Percentiles rank a stretch among this genome's conserved stretches.
Evolutionary conservation across 2,113 vertebrate species (phyloP).

Genomic region (Caranx ignobilis): DNA sequence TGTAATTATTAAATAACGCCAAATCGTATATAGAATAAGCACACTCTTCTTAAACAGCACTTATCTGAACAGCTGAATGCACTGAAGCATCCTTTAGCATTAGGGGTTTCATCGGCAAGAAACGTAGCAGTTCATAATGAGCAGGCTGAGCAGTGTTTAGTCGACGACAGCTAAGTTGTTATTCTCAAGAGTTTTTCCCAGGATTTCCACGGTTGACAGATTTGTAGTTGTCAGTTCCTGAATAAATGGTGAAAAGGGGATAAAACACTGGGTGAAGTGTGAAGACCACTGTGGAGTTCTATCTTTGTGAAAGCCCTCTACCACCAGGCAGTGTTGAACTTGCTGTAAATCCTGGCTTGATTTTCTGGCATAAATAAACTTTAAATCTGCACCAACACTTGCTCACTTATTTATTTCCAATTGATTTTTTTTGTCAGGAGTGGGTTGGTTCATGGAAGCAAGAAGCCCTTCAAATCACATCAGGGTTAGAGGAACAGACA

Average conservation of each 20-base stretch:
- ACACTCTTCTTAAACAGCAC: neutral
- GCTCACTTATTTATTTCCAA: neutral
- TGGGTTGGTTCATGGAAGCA: neutral
- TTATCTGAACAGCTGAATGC: slow-evolving; percentile 4
- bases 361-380: slow-evolving; percentile 34
- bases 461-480: neutral
- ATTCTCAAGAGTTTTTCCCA: slow-evolving; percentile 36
- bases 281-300: neutral
- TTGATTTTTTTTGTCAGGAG: too few relatives aligned
- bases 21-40: slow-evolving; percentile 1
- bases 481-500: neutral
- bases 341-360: slow-evolving; percentile 13
- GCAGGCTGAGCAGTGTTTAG: slow-evolving; percentile 16
- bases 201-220: slow-evolving; percentile 14
- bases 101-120: neutral
- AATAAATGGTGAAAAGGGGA: slow-evolving; percentile 21
- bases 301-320: slow-evolving; percentile 30
- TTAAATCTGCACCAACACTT: neutral
- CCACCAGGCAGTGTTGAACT: slow-evolving; percentile 20
- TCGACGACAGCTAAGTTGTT: neutral
- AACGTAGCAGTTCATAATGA: slow-evolving; percentile 40
- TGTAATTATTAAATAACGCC: slow-evolving; percentile 22
- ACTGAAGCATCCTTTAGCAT: slow-evolving; percentile 17
- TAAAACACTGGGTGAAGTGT: slow-evolving; percentile 6
- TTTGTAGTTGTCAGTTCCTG: slow-evolving; percentile 18